Conservation (phyloP, 2,888 invertebrate species). For the Glyphotaelius pellucidus region DNA sequence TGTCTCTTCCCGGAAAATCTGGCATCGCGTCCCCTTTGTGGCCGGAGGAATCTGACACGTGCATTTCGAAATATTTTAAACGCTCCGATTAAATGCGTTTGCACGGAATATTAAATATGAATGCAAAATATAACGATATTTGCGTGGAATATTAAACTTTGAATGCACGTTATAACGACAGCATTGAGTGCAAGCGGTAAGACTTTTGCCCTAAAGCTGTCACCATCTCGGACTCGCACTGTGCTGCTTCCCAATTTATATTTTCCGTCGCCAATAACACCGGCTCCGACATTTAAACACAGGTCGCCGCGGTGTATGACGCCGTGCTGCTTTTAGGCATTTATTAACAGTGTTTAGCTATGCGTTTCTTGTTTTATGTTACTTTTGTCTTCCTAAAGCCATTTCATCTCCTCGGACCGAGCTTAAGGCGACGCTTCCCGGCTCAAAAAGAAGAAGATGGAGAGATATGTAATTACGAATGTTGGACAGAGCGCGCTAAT, state of each 20-base stretch:
- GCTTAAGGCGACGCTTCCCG: too few species aligned
- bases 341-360: neutral
- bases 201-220: constrained; percentile 18
- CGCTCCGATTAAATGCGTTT: too few species aligned
- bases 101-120: neutral
- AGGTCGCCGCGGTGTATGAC: neutral
- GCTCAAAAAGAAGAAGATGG: too few species aligned
- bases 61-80: constrained; percentile 4
- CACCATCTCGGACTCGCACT: neutral
- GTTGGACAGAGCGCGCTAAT: too few species aligned
- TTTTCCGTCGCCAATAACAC: constrained; percentile 21
- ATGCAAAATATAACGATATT: constrained; percentile 1
- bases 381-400: neutral
- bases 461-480: too few species aligned
- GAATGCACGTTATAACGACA: neutral
- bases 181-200: constrained; percentile 3
- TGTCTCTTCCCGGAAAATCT: neutral
- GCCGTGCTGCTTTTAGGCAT: neutral
- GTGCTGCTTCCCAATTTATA: constrained; percentile 8
- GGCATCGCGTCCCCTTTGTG: neutral
- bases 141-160: constrained; percentile 11
- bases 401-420: neutral
- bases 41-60: neutral
- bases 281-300: constrained; percentile 21
- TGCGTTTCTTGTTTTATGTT: neutral